These are phyloP conservation scores for Meteorus colon DNA, from an alignment of 2,888 invertebrate species.

Conservation along the genomic window DNA sequence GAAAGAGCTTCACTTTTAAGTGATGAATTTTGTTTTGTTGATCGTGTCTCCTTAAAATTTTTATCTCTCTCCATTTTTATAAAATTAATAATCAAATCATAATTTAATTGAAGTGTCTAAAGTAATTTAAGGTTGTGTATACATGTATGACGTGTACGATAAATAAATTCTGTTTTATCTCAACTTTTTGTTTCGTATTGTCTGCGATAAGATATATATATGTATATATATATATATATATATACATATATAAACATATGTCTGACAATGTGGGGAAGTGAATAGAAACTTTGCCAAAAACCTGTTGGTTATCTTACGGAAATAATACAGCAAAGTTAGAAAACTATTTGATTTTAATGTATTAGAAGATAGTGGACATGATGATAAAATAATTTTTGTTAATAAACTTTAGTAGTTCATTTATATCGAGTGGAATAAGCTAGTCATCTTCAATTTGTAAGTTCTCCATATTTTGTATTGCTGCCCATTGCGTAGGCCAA, in stretches of 20 bases:
- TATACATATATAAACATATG: neutral
- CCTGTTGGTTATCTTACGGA: no score
- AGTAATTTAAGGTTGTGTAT: neutral
- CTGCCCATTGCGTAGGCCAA: neutral
- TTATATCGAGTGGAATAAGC: neutral
- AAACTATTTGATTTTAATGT: no score
- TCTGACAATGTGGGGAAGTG: neutral
- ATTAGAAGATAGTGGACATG: no score
- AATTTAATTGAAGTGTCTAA: neutral
- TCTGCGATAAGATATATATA: neutral
- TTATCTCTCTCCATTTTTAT: constrained; percentile 58
- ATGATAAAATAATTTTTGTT: no score
- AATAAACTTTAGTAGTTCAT: neutral
- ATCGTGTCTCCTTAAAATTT: constrained; percentile 32
- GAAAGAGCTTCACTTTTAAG: constrained; percentile 68
- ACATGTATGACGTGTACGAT: neutral
- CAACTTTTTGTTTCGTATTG: no score
- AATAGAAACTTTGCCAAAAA: neutral
- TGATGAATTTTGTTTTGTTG: constrained; percentile 52
- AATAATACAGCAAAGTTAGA: no score
- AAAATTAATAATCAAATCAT: constrained; percentile 19
- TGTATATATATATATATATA: neutral
- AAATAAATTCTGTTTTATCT: no score
- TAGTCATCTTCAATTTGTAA: neutral
- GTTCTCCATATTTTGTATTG: neutral